Evolutionary conservation across 2,888 invertebrate species (phyloP).

Genomic region (Amphipyra tragopoginis): DNA sequence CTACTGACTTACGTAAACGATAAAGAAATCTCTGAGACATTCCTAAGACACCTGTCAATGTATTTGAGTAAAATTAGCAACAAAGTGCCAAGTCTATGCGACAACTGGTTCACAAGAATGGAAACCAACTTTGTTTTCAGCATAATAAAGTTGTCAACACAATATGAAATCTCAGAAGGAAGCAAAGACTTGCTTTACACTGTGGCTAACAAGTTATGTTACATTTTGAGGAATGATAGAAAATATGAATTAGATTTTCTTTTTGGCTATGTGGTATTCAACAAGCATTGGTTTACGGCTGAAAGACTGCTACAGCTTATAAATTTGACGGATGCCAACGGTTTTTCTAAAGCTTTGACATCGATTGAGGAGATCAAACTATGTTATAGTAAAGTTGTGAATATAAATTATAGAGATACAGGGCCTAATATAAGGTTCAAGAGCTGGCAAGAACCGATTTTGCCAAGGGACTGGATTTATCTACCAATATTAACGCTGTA

Average conservation of each 20-base stretch:
- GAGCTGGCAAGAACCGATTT: constrained; percentile 91
- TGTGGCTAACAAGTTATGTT: constrained; percentile 90
- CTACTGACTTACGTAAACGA: constrained; percentile 73
- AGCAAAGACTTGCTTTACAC: constrained; percentile 88
- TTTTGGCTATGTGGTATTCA: constrained; percentile 91
- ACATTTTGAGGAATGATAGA: constrained; percentile 90
- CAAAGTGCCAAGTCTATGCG: constrained; percentile 79
- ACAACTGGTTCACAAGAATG: constrained; percentile 91
- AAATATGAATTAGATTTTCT: constrained; percentile 89
- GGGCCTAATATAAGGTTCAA: constrained; percentile 81
- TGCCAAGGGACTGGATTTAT: constrained; percentile 95
- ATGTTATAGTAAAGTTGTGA: constrained; percentile 83
- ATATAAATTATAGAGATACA: constrained; percentile 71
- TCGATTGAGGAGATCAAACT: constrained; percentile 80
- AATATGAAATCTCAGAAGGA: constrained; percentile 75
- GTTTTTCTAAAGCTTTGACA: constrained; percentile 77
- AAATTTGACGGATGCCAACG: constrained; percentile 82
- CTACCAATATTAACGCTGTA: constrained; percentile 92
- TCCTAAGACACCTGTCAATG: constrained; percentile 75
- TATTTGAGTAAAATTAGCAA: constrained; percentile 83
- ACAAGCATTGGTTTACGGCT: constrained; percentile 89
- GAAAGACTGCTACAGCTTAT: constrained; percentile 89
- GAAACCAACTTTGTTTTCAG: constrained; percentile 90
- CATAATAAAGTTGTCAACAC: constrained; percentile 81
- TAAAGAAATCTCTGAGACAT: constrained; percentile 74